Evolutionary conservation across 2,113 vertebrate genomes (phyloP), one percentile per base, ranked within the genome.

Genomic region (Bostrychus sinensis): DNA sequence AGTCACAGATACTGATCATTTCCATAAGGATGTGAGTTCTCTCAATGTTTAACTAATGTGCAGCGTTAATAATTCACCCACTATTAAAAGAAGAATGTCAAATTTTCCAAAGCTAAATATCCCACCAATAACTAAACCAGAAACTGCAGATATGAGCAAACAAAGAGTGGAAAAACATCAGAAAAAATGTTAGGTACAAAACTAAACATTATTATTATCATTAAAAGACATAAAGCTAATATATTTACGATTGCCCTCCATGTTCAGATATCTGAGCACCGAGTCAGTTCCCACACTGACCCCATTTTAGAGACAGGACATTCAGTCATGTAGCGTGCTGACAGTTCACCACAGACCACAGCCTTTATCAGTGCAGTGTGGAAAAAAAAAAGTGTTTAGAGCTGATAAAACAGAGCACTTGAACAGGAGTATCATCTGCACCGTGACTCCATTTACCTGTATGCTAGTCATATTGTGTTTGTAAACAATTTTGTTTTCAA

Each of bases 41-140:
- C 43, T 46, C 11, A 20, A 22, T 45, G 19, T 11, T 45, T 45
- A 14, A 25, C 43, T 16, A 22, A 11, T 46, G 26, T 36, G 25
- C 39, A 16, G 20, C 34, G 30, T 81, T 42, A 70, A 72, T 69
- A 45, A 58, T 74, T 74, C 66, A 68, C 57, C 34, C 23, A 19
- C 39, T 41, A 25, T 16, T 8, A 39, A 53, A 53, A 11, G 28
- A 51, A 25, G 26, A 20, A 19, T 32, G 17, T 45, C 14, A n/a
- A 30, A 30, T 30, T 12, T 26, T 4, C 8, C 3, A 5, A 36
- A 26, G 8, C 1, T 2, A 43, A 3, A 32, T 30, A 39, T 25
- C 23, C 20, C 22, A 34, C 13, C 8, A 46, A 63, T 66, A 38
- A 61, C 56, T 55, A 14, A 67, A 17, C 30, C 34, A n/a, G 28